Evolutionary conservation across 2,888 invertebrate species (phyloP).

Genomic region (Urechis unicinctus): DNA sequence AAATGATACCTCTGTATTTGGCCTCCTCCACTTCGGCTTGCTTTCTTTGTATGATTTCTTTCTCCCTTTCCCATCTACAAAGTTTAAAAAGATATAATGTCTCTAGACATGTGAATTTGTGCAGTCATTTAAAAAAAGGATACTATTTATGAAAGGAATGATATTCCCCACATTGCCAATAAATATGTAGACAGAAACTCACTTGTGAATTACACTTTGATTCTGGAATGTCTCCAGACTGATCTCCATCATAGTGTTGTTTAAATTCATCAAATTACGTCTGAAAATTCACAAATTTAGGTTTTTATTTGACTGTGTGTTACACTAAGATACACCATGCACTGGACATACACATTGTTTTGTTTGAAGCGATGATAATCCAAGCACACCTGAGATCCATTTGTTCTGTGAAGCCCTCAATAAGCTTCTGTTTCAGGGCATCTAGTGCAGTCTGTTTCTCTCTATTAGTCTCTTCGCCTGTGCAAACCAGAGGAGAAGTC

Average conservation of each 20-base stretch:
- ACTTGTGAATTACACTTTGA: constrained; percentile 80
- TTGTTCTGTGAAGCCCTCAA: constrained; percentile 83
- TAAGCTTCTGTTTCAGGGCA: constrained; percentile 66
- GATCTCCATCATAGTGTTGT: constrained; percentile 78
- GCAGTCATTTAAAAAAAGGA: too few relatives aligned
- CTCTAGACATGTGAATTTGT: background rate
- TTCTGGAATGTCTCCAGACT: constrained; percentile 84
- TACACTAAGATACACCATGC: too few relatives aligned
- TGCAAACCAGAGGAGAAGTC: too few relatives aligned
- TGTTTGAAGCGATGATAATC: too few relatives aligned
- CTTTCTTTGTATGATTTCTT: background rate
- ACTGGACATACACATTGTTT: too few relatives aligned
- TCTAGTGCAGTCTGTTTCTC: too few relatives aligned
- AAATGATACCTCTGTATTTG: background rate
- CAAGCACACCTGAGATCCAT: constrained; percentile 84
- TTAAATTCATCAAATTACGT: constrained; percentile 80
- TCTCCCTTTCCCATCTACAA: constrained; percentile 34
- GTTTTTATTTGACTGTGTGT: background rate
- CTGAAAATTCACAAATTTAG: constrained; percentile 32
- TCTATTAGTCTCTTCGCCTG: too few relatives aligned
- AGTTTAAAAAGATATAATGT: constrained; percentile 1
- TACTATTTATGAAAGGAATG: too few relatives aligned
- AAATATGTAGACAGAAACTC: too few relatives aligned
- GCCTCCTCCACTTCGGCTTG: background rate
- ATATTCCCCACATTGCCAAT: background rate